Base-by-base conservation (phyloP, 2,888 invertebrate species). In the Polyommatus iphigenia region DNA sequence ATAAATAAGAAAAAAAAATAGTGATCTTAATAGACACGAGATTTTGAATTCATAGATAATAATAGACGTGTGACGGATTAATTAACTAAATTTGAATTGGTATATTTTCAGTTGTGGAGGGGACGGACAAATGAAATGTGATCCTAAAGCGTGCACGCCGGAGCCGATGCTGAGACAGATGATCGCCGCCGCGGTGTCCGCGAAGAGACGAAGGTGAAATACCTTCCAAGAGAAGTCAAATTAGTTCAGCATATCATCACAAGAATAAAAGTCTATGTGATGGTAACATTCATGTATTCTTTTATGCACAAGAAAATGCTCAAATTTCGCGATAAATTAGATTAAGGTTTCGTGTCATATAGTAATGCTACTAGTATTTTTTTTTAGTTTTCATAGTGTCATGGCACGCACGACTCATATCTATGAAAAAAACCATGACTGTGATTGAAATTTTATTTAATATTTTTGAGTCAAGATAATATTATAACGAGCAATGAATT, bases 51-150 rank as follows among this genome's bases (percentile, higher is more conserved):
- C 54, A 54, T 18, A n/a, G 59, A 59, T 59, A 59, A 59, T 59
- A 59, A 20, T 3, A 54, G 20, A 57, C 6, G n/a, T n/a, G 10
- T 59, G n/a, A 57, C 3, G 24, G 1, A 62, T 13, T 8, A 73
- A 46, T 2, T 73, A 59, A 36, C 4, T 18, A 54, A 71, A 32
- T 57, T n/a, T n/a, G 6, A 13, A 41, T 20, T 77, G 59, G 75
- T 57, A 83, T 79, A 78, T 83, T 95, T 95, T 54, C 93, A 98
- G 98, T 93, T 98, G 98, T 93, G 98, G 98, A 86, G 96, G 97
- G 82, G 97, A 98, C 90, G 98, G 98, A 85, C 97, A 98, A 92
- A 98, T 98, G 98, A 97, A 98, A 92, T 98, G 98, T 92, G 97
- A 98, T 91, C 98, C 98, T 79, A 97, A 97, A 91, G 96, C 96